phyloP scores from a whole-genome alignment of 2,888 invertebrate species.

The Eupithecia inturbata region DNA sequence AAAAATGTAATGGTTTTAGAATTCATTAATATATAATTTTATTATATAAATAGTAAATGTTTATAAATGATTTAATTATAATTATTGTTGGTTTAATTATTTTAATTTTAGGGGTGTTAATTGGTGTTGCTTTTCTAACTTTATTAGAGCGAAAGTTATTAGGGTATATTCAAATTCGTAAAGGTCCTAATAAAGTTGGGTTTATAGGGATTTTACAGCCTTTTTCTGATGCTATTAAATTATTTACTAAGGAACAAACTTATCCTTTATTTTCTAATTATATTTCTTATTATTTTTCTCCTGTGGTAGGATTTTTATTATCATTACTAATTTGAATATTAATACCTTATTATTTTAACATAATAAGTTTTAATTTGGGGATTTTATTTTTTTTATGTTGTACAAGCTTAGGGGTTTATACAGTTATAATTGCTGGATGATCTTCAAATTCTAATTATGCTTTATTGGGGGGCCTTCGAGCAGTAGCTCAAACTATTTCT shows the following conservation, averaged over 20 bases:
- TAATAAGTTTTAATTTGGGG: slow-evolving; percentile 84
- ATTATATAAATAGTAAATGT: slow-evolving; percentile 84
- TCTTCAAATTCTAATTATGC: slow-evolving; percentile 90
- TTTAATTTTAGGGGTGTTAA: slow-evolving; percentile 85
- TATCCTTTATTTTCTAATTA: slow-evolving; percentile 85
- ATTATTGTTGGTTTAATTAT: slow-evolving; percentile 73
- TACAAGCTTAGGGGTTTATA: slow-evolving; percentile 86
- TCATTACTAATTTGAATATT: slow-evolving; percentile 84
- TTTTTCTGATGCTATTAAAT: slow-evolving; percentile 89
- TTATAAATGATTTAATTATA: slow-evolving; percentile 73
- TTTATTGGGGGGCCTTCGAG: slow-evolving; percentile 87
- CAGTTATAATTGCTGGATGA: slow-evolving; percentile 86
- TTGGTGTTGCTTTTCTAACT: slow-evolving; percentile 83
- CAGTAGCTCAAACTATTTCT: slow-evolving; percentile 89
- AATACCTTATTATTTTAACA: slow-evolving; percentile 83
- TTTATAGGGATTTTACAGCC: slow-evolving; percentile 86
- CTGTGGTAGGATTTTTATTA: slow-evolving; percentile 84
- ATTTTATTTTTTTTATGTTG: slow-evolving; percentile 87
- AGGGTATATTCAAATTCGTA: slow-evolving; percentile 84
- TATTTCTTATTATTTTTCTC: slow-evolving; percentile 71
- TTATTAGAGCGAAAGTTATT: background rate
- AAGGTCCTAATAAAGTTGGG: slow-evolving; percentile 89
- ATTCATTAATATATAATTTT: slow-evolving; percentile 77
- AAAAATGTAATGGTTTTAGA: slow-evolving; percentile 89
- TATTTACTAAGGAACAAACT: slow-evolving; percentile 87